Evolutionary conservation across 2,113 vertebrate species (phyloP).

Genomic region (Gallinago jamesoni): DNA sequence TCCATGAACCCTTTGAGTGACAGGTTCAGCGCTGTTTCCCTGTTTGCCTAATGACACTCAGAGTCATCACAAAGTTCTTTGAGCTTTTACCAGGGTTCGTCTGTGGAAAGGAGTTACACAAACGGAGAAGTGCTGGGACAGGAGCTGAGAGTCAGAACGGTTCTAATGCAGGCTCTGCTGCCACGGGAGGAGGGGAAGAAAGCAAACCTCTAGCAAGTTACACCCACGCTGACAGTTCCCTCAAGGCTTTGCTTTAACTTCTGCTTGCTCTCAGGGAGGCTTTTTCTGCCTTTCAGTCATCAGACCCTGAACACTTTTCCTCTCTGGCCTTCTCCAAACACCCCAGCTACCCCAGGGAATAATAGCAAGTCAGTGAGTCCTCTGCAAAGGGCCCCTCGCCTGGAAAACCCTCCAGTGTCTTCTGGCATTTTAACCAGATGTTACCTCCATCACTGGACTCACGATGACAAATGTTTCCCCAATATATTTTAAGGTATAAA

Average conservation of each 20-base stretch:
- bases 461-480: neutral
- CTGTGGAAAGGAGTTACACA: neutral
- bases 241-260: neutral
- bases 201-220: neutral
- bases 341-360: neutral
- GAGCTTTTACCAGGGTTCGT: neutral
- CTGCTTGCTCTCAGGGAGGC: neutral
- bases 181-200: neutral
- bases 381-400: neutral
- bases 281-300: slow-evolving; percentile 6
- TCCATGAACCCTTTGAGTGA: neutral
- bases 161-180: neutral
- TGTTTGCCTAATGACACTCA: neutral
- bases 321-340: neutral
- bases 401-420: neutral
- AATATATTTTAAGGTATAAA: neutral
- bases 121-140: neutral
- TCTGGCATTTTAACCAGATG: neutral
- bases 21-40: neutral
- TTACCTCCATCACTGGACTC: neutral
- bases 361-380: neutral
- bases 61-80: neutral
- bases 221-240: neutral
- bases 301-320: neutral
- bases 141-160: neutral